Conservation (phyloP, 2,888 invertebrate genomes). For the Hipparchia semele region DNA sequence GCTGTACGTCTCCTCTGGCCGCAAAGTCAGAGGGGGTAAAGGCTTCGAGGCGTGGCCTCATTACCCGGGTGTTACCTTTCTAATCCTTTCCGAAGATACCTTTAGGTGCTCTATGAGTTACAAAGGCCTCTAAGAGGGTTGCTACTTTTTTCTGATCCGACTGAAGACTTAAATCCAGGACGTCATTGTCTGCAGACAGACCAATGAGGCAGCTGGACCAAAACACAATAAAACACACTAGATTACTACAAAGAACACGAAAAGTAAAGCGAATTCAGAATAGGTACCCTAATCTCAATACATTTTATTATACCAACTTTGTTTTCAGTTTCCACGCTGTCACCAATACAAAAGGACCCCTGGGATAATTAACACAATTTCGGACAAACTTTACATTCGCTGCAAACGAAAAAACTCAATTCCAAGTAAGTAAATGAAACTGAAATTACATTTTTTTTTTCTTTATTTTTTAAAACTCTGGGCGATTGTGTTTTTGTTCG, state of each 20-base stretch:
- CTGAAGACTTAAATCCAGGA: too few species aligned
- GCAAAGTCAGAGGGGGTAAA: too few species aligned
- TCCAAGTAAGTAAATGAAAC: constrained; percentile 26
- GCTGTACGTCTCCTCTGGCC: too few species aligned
- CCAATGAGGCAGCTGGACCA: background rate
- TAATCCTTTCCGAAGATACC: too few species aligned
- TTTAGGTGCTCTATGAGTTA: too few species aligned
- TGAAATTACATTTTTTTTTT: constrained; percentile 31
- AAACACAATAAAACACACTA: background rate
- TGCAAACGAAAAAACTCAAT: constrained; percentile 31
- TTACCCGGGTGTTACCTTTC: too few species aligned
- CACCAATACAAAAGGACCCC: constrained; percentile 28
- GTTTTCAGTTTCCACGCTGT: constrained; percentile 10
- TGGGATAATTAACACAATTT: constrained; percentile 35
- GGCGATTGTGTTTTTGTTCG: constrained; percentile 16
- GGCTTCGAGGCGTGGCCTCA: too few species aligned
- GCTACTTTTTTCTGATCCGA: too few species aligned
- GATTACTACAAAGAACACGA: background rate
- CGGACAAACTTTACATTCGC: constrained; percentile 31
- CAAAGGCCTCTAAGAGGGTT: too few species aligned
- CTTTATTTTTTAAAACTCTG: constrained; percentile 23
- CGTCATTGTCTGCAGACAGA: too few species aligned
- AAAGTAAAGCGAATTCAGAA: background rate
- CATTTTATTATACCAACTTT: constrained; percentile 14
- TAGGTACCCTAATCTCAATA: constrained; percentile 3